These are phyloP conservation scores for Metallyticus violacea DNA, from an alignment of 2,888 invertebrate species.

Conservation along the genomic window DNA sequence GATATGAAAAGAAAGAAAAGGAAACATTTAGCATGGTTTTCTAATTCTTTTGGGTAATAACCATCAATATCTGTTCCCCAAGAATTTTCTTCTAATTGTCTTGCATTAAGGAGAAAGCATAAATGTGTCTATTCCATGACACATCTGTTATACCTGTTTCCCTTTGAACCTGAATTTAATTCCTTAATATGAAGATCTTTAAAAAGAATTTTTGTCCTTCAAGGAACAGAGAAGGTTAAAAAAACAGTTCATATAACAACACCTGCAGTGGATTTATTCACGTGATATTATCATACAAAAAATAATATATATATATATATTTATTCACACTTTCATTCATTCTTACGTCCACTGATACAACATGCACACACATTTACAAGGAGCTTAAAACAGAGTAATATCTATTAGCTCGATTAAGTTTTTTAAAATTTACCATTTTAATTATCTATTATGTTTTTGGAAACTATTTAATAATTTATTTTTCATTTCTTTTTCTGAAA, in stretches of 20 bases:
- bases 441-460: not conserved
- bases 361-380: not conserved
- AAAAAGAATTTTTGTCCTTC: too few relatives aligned
- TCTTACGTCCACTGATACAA: not conserved
- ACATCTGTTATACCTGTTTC: too few relatives aligned
- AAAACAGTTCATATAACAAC: not conserved
- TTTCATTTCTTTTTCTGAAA: not conserved
- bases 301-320: not conserved
- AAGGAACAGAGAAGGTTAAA: not conserved
- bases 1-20: too few relatives aligned
- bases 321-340: not conserved
- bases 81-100: too few relatives aligned
- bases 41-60: too few relatives aligned
- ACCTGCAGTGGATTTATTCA: slow-evolving; percentile 3
- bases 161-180: too few relatives aligned
- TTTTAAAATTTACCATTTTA: not conserved
- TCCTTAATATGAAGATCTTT: too few relatives aligned
- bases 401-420: not conserved
- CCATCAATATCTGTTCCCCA: too few relatives aligned
- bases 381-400: not conserved
- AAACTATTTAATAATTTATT: too few relatives aligned
- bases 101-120: too few relatives aligned
- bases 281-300: slow-evolving; percentile 3
- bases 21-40: too few relatives aligned
- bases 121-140: too few relatives aligned